A percentile compares a stretch with the other conserved stretches of the same genome.
These are phyloP conservation scores for Oxyteleia sp. DNA, from an alignment of 2,888 invertebrate species.

Conservation along the genomic window DNA sequence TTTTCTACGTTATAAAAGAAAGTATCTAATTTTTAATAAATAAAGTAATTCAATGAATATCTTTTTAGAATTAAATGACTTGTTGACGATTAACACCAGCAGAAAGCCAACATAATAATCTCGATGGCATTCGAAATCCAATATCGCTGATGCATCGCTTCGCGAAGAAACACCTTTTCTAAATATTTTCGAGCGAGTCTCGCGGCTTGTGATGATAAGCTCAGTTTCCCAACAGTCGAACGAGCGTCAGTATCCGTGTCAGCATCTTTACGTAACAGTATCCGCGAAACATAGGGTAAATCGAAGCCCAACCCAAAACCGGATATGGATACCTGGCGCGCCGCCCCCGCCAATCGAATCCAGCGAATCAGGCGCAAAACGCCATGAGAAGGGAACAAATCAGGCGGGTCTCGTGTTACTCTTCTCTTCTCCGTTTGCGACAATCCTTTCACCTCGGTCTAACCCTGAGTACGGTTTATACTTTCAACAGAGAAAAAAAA, in stretches of 20 bases:
- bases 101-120: too few relatives aligned
- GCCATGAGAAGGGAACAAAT: constrained; percentile 84
- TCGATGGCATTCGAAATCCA: too few relatives aligned
- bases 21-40: too few relatives aligned
- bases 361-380: constrained; percentile 85
- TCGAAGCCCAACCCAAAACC: constrained; percentile 82
- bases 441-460: constrained; percentile 60
- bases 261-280: constrained; percentile 72
- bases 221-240: constrained; percentile 67
- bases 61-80: too few relatives aligned
- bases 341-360: constrained; percentile 86
- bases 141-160: too few relatives aligned
- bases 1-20: too few relatives aligned
- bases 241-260: constrained; percentile 69
- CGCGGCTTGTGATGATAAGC: constrained; percentile 60
- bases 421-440: constrained; percentile 55
- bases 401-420: constrained; percentile 81
- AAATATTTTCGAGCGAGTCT: too few relatives aligned
- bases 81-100: too few relatives aligned
- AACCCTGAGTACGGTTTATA: constrained; percentile 42
- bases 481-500: constrained; percentile 33
- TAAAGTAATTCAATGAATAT: too few relatives aligned
- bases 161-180: too few relatives aligned
- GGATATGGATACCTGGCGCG: constrained; percentile 85
- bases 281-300: constrained; percentile 73